Base-by-base conservation (phyloP, 2,888 invertebrate genomes). In the Coenonympha arcania region DNA sequence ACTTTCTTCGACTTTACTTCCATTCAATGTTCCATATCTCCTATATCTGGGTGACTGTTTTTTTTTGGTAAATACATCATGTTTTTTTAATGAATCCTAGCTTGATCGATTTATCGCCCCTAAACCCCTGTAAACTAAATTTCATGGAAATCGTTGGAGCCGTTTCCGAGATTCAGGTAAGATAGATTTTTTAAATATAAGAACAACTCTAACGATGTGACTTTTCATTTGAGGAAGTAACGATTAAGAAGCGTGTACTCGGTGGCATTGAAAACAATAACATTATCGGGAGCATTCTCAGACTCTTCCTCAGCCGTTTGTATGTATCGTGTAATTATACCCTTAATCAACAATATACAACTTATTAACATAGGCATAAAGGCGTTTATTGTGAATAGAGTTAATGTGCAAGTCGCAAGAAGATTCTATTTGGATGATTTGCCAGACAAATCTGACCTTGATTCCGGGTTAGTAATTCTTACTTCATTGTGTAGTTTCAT, bases 381-480 rank as follows among this genome's bases (percentile, higher is more conserved):
- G 26, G 9, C 26, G 24, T 16, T 34, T 34, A 24, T 44, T 24
- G 9, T 9, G 8, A 24, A 24, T 15, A 24, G 13, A 22, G 3
- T 36, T 13, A 22, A 11, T 37, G 8, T 22, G 31, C 31, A 33
- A 66, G 64, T 58, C 61, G 63, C 61, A 31, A 40, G 31, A 22
- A 22, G 24, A 45, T 39, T 44, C 64, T 63, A 73, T 75, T 73
- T 69, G 66, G 72, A 73, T 73, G 73, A 76, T 75, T 79, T 71
- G 69, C 73, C 69, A 73, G 77, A 78, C 75, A 72, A 79, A 75
- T 76, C 76, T 79, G 79, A 84, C 83, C 83, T 76, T 80, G 80
- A 82, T 83, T 79, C 77, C 63, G 66, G 43, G 65, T 22, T 24
- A 24, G 24, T 24, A 39, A 39, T 39, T 39, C 39, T 41, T 24